These are phyloP conservation scores for Patagioenas fasciata DNA, from an alignment of 2,113 vertebrate genomes.

Conservation along the genomic window DNA sequence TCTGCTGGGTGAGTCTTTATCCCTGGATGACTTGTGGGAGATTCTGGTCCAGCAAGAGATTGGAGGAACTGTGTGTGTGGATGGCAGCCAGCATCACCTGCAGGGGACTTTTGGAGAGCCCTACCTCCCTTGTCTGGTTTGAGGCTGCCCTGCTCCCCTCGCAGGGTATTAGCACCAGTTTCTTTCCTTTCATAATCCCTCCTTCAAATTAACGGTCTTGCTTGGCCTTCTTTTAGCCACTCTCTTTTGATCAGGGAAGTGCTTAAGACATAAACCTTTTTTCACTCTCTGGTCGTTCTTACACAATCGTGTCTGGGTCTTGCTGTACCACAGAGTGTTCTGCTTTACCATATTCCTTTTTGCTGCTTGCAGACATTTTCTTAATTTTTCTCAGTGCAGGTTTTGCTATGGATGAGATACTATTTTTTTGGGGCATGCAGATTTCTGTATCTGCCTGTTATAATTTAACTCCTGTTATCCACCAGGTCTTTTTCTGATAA, in stretches of 20 bases:
- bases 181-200: not conserved
- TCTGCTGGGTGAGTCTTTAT: not conserved
- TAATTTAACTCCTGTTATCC: not conserved
- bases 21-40: not conserved
- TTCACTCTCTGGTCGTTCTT: not conserved
- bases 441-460: not conserved
- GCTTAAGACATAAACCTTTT: not conserved
- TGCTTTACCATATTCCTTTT: not conserved
- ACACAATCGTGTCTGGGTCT: not conserved
- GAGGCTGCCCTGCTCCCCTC: not conserved
- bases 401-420: not conserved
- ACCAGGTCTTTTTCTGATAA: not conserved
- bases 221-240: not conserved
- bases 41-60: not conserved
- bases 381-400: not conserved
- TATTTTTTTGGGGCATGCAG: not conserved
- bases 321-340: not conserved
- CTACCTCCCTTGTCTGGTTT: not conserved
- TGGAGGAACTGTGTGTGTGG: not conserved
- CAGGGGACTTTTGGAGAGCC: not conserved
- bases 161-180: not conserved
- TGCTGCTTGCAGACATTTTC: not conserved
- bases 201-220: not conserved
- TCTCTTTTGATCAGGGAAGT: not conserved
- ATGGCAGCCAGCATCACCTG: not conserved